Base-by-base conservation (phyloP, 2,113 vertebrate species). In the Pteronura brasiliensis region DNA sequence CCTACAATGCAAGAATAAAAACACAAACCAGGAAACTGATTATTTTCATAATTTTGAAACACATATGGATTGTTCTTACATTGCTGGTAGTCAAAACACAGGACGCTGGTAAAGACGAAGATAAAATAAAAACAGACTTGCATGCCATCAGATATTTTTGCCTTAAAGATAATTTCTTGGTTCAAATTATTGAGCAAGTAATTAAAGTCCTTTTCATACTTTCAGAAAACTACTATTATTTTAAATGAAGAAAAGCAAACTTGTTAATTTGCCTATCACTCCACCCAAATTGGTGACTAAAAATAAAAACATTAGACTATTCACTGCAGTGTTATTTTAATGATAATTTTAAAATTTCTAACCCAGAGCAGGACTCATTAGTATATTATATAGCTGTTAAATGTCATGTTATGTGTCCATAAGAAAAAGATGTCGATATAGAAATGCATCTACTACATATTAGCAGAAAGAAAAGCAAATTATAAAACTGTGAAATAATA, bases 1-100 rank as follows among this genome's bases (percentile, higher is more conserved):
- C 98, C 99, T 99, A 71, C 36, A 92, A 57, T 9, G 55, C 85
- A 97, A 98, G 81, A 95, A 79, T 20, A 87, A 79, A 93, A 93
- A 97, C 85, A 74, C 42, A 31, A 47, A 86, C 13, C n/a, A 79
- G 55, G 31, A 96, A 39, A 82, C 9, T 29, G 36, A 49, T 20
- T 21, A 17, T 42, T 59, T 81, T 76, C 55, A 69, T 27, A 81
- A 39, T 57, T 96, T 84, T 94, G 71, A 82, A 88, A 63, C 21
- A 83, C 80, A 49, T 0, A 23, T 0, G 25, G 31, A 27, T 52
- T 84, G 79, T 49, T 76, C 49, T 59, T 63, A 83, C 0, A 29
- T 86, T 82, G 67, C 27, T 74, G 63, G 55, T 71, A 89, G n/a
- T n/a, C 59, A 20, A 31, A 74, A 79, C 9, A 34, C 6, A 80